Conservation (phyloP, 2,113 vertebrate species). For the Taxidea taxus region DNA sequence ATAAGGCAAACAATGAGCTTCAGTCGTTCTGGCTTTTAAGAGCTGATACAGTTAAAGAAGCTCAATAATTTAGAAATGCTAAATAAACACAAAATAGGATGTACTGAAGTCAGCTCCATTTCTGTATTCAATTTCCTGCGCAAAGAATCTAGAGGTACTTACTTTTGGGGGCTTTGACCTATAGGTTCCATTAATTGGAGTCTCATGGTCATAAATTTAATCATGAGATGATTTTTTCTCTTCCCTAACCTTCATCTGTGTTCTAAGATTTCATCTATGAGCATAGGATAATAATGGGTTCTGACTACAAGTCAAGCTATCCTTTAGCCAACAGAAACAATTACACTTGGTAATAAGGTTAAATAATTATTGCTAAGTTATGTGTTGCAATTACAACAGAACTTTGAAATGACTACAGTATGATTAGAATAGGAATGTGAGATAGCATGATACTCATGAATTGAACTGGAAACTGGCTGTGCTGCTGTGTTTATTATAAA, state of each 20-base stretch:
- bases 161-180: conserved; percentile 47
- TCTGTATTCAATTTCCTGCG: conserved; percentile 23
- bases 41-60: conserved; percentile 63
- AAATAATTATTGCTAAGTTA: conserved; percentile 83
- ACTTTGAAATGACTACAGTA: conserved; percentile 81
- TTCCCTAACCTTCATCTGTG: conserved; percentile 54
- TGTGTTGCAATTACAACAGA: conserved; percentile 79
- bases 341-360: conserved; percentile 81
- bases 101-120: conserved; percentile 1
- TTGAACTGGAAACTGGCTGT: conserved; percentile 73
- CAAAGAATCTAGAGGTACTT: conserved; percentile 45
- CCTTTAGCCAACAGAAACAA: conserved; percentile 81
- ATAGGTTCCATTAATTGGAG: conserved; percentile 60
- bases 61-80: conserved; percentile 55
- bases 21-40: neutral
- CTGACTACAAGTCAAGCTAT: conserved; percentile 76
- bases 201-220: conserved; percentile 45
- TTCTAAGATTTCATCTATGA: conserved; percentile 76
- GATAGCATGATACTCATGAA: conserved; percentile 67
- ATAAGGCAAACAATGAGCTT: conserved; percentile 16
- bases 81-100: conserved; percentile 59
- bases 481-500: conserved; percentile 72
- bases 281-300: conserved; percentile 48
- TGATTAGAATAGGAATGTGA: conserved; percentile 81
- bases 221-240: conserved; percentile 49